Percentiles rank a stretch among this genome's conserved stretches.
phyloP scores from a whole-genome alignment of 2,797 vertebrate genomes.

The Scleropages formosus region DNA sequence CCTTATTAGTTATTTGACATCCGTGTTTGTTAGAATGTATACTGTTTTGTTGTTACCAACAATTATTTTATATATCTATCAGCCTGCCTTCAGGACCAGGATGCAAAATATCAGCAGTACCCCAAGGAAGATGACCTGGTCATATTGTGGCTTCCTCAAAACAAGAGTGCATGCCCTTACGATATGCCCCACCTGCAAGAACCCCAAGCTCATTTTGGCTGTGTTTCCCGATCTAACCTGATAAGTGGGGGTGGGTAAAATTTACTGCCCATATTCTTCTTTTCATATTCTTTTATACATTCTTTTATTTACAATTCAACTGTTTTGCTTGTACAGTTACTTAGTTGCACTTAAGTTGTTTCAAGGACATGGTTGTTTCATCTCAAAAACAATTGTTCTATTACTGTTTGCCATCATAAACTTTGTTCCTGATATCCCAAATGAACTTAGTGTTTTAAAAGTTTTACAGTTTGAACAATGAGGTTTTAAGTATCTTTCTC shows the following conservation, averaged over 20 bases:
- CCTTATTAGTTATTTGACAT: not conserved
- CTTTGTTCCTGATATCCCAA: no score
- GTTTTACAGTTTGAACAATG: no score
- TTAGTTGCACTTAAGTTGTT: not conserved
- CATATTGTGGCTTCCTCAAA: constrained; percentile 64
- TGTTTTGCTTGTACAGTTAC: not conserved
- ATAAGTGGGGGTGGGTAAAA: constrained; percentile 36
- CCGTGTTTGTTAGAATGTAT: not conserved
- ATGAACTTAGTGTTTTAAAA: no score
- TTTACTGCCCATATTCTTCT: not conserved
- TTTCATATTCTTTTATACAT: not conserved
- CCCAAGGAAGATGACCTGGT: constrained; percentile 81
- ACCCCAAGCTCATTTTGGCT: constrained; percentile 56
- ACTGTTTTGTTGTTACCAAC: constrained; percentile 1
- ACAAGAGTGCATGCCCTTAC: constrained; percentile 40
- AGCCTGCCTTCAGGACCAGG: constrained; percentile 51
- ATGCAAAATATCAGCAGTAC: constrained; percentile 63
- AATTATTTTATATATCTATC: constrained; percentile 27
- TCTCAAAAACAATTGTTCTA: no score
- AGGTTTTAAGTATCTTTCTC: no score
- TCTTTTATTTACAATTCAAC: not conserved
- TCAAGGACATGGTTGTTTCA: no score
- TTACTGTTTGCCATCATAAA: no score
- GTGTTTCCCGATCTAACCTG: constrained; percentile 62
- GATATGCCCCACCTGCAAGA: constrained; percentile 37